Percentiles rank a stretch among this genome's conserved stretches.
phyloP scores from a whole-genome alignment of 2,888 invertebrate genomes.

The Patella depressa region DNA sequence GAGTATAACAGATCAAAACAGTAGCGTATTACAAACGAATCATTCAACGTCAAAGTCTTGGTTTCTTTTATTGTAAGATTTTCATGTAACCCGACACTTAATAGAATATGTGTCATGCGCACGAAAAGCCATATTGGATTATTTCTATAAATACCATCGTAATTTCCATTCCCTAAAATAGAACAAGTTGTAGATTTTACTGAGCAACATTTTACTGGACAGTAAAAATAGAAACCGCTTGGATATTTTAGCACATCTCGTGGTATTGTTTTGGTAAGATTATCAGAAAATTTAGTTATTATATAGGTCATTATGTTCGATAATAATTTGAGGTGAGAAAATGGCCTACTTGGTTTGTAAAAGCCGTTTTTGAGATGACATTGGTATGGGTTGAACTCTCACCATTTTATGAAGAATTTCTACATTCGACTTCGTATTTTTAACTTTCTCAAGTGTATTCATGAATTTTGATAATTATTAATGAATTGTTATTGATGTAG shows the following conservation, averaged over 20 bases:
- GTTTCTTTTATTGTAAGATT: neutral
- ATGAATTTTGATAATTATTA: too few species aligned
- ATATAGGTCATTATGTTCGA: neutral
- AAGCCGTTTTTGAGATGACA: neutral
- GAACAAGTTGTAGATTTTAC: conserved; percentile 55
- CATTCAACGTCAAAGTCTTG: too few species aligned
- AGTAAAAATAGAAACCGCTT: conserved; percentile 67
- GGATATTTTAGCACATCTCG: conserved; percentile 56
- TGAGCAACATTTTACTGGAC: conserved; percentile 64
- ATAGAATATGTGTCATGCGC: conserved; percentile 27
- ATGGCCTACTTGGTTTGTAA: conserved; percentile 1
- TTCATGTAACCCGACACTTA: conserved; percentile 1
- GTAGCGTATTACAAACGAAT: too few species aligned
- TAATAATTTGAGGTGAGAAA: neutral
- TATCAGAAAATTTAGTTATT: conserved; percentile 13
- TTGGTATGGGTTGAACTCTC: neutral
- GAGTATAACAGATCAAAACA: too few species aligned
- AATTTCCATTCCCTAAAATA: conserved; percentile 64
- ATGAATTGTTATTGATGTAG: too few species aligned
- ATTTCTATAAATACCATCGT: conserved; percentile 55
- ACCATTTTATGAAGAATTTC: neutral
- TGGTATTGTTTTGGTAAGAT: conserved; percentile 54
- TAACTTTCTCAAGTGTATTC: too few species aligned
- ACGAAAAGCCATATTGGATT: conserved; percentile 46
- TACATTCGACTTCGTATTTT: too few species aligned